Evolutionary conservation across 2,113 vertebrate species (phyloP).

Genomic region (Passer domesticus): DNA sequence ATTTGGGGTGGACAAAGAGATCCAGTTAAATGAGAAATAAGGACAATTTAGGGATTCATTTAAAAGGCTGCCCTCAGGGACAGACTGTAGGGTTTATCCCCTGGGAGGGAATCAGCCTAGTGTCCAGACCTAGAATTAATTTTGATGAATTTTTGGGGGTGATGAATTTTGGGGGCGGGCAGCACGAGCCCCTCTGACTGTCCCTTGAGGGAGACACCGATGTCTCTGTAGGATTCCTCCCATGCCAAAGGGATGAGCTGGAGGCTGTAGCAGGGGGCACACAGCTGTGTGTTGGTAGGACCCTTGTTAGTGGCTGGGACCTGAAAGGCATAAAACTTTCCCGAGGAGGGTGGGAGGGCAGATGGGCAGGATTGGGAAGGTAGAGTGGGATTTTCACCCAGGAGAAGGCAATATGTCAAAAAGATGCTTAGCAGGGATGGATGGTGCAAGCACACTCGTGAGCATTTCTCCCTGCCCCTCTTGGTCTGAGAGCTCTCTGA

Average conservation of each 20-base stretch:
- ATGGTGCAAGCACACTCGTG: rapidly evolving
- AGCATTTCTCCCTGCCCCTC: background rate
- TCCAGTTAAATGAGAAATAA: rapidly evolving
- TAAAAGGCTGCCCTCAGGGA: background rate
- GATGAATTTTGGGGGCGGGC: background rate
- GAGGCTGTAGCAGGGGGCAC: background rate
- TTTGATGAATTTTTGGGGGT: background rate
- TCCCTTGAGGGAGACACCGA: background rate
- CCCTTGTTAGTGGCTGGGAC: background rate
- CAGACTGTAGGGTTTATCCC: background rate
- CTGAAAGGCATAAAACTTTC: background rate
- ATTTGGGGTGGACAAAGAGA: background rate
- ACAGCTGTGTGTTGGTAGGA: background rate
- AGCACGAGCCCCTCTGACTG: background rate
- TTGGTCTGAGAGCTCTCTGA: background rate
- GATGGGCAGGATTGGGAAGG: background rate
- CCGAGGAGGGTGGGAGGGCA: background rate
- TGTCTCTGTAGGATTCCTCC: no score
- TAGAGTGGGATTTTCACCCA: background rate
- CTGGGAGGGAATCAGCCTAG: background rate
- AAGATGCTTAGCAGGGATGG: background rate
- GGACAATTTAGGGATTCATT: background rate
- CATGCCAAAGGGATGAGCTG: background rate
- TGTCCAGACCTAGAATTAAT: background rate
- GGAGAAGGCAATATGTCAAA: rapidly evolving